Evolutionary conservation across 2,113 vertebrate genomes (phyloP).

Genomic region (Amia ocellicauda): DNA sequence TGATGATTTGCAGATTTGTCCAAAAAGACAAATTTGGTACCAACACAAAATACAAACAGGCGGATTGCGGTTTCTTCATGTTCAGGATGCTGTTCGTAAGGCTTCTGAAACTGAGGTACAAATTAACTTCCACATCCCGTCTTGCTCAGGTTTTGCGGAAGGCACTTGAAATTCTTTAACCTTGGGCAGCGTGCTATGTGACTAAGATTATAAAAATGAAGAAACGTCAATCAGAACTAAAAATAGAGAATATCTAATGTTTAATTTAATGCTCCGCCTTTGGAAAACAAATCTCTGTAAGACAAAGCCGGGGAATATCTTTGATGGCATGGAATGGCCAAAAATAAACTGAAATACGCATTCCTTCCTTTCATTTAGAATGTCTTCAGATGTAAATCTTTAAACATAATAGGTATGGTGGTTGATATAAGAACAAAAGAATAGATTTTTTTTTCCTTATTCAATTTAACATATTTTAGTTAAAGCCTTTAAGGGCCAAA

Average conservation of each 20-base stretch:
- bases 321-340: slow-evolving; percentile 33
- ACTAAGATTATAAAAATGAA: too few species aligned
- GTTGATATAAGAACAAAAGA: slow-evolving; percentile 51
- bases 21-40: too few species aligned
- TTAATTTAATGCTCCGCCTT: slow-evolving; percentile 5
- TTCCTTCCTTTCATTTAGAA: slow-evolving; percentile 42
- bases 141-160: too few species aligned
- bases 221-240: too few species aligned
- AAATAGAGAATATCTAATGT: slow-evolving; percentile 6
- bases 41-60: too few species aligned
- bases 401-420: slow-evolving; percentile 38
- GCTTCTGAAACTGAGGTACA: too few species aligned
- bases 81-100: too few species aligned
- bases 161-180: too few species aligned
- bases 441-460: slow-evolving; percentile 49
- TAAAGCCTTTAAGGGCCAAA: slow-evolving; percentile 59
- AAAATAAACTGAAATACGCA: slow-evolving; percentile 38
- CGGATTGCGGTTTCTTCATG: too few species aligned
- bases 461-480: slow-evolving; percentile 64
- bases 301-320: slow-evolving; percentile 43
- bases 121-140: too few species aligned
- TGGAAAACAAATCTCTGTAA: slow-evolving; percentile 17
- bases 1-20: too few species aligned
- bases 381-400: slow-evolving; percentile 33
- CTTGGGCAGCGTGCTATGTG: too few species aligned